A percentile compares a stretch with the other conserved stretches of the same genome.
Evolutionary conservation across 2,888 invertebrate genomes (phyloP).

Genomic region (Tipula vernalis): DNA sequence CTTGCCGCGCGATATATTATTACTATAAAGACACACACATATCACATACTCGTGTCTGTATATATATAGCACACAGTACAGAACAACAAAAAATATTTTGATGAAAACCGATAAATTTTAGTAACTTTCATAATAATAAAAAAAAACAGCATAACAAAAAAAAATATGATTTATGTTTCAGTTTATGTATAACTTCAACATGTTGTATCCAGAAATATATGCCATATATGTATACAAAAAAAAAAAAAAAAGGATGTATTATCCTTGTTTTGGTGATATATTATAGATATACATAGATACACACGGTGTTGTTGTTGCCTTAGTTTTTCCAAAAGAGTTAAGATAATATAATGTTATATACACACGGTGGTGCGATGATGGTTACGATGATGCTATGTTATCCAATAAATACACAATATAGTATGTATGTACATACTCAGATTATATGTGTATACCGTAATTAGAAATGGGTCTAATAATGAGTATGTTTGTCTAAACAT

Average conservation of each 20-base stretch:
- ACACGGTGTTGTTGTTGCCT: background rate
- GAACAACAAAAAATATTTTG: background rate
- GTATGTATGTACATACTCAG: background rate
- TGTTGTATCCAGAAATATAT: background rate
- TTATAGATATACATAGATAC: background rate
- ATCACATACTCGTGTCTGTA: background rate
- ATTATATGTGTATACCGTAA: background rate
- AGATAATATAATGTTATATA: background rate
- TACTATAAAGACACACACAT: background rate
- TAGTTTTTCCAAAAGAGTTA: background rate
- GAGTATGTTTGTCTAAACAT: background rate
- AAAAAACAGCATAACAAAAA: background rate
- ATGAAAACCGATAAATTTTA: background rate
- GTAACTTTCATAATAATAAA: background rate
- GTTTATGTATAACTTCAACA: background rate
- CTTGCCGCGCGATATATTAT: background rate
- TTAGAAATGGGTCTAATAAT: background rate
- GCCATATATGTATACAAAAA: background rate
- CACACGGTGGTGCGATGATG: background rate
- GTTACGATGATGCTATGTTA: background rate
- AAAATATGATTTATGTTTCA: slow-evolving; percentile 4
- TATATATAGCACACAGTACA: background rate
- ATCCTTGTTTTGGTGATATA: background rate
- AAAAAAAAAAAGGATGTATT: background rate
- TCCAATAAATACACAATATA: background rate